Percentiles rank a stretch among this genome's conserved stretches.
These are phyloP conservation scores for Echinarachnius parma DNA, from an alignment of 53 echinoderm and acorn worm genomes.

Conservation along the genomic window DNA sequence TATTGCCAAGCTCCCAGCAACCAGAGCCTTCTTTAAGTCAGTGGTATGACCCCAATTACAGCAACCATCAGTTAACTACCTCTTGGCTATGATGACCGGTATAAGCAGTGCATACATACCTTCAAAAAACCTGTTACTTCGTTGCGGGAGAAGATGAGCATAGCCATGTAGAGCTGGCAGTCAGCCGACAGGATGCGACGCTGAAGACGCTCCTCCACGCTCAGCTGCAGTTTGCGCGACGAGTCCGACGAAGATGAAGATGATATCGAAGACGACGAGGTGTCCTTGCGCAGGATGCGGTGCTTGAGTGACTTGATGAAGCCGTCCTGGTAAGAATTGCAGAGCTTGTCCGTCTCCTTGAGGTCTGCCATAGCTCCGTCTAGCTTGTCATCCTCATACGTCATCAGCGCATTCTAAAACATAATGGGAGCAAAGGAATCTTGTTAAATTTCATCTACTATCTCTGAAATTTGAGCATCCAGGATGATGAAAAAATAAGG, in stretches of 20 bases:
- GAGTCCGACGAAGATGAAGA: too few species aligned
- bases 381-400: slow-evolving; percentile 94
- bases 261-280: slow-evolving; percentile 16
- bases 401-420: slow-evolving; percentile 95
- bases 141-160: slow-evolving; percentile 80
- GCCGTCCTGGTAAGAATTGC: slow-evolving; percentile 62
- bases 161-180: slow-evolving; percentile 93
- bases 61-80: too few species aligned
- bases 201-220: slow-evolving; percentile 76
- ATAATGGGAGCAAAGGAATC: too few species aligned
- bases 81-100: too few species aligned
- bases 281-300: slow-evolving; percentile 59
- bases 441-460: too few species aligned
- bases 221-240: slow-evolving; percentile 57
- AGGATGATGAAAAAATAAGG: too few species aligned
- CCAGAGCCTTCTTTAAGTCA: too few species aligned
- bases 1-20: too few species aligned
- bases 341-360: slow-evolving; percentile 91
- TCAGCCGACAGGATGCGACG: slow-evolving; percentile 80
- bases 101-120: too few species aligned
- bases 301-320: slow-evolving; percentile 81
- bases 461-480: too few species aligned
- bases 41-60: too few species aligned
- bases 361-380: slow-evolving; percentile 72
- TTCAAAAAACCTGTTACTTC: slow-evolving; percentile 78